phyloP scores from a whole-genome alignment of 2,797 vertebrate species.

The Sylvia borin region DNA sequence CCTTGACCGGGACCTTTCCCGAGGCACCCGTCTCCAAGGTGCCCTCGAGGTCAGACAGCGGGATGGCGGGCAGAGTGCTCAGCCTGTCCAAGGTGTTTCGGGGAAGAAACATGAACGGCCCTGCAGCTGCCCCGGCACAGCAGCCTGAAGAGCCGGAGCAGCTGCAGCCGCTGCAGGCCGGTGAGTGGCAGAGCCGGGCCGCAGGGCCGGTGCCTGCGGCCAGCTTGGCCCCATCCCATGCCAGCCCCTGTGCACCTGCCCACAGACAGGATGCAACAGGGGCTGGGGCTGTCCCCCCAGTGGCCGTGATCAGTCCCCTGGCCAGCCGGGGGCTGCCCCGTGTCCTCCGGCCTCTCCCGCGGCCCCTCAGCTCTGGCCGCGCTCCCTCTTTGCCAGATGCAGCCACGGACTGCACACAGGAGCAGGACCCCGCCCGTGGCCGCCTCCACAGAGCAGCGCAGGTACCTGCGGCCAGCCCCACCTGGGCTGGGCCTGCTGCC shows the following conservation, averaged over 20 bases:
- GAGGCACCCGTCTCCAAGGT: too few relatives aligned
- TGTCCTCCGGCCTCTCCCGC: accelerated
- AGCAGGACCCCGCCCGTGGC: background rate
- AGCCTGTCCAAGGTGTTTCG: too few relatives aligned
- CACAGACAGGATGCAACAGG: too few relatives aligned
- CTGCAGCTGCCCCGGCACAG: background rate
- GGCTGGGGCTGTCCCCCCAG: too few relatives aligned
- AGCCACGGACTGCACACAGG: accelerated
- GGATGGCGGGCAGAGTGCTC: too few relatives aligned
- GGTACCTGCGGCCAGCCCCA: background rate
- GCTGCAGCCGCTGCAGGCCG: background rate
- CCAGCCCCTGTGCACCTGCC: too few relatives aligned
- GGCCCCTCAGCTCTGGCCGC: background rate
- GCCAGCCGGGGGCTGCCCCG: too few relatives aligned
- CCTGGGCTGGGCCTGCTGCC: background rate
- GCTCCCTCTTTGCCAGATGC: background rate
- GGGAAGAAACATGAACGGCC: too few relatives aligned
- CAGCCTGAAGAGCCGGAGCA: too few relatives aligned
- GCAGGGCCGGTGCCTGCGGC: background rate
- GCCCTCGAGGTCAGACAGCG: too few relatives aligned
- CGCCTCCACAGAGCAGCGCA: background rate
- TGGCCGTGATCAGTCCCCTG: background rate
- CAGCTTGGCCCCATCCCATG: too few relatives aligned
- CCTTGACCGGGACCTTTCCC: too few relatives aligned
- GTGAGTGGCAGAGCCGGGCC: background rate